phyloP scores from a whole-genome alignment of 1,140 invertebrate species.

The Agrypnia vestita region DNA sequence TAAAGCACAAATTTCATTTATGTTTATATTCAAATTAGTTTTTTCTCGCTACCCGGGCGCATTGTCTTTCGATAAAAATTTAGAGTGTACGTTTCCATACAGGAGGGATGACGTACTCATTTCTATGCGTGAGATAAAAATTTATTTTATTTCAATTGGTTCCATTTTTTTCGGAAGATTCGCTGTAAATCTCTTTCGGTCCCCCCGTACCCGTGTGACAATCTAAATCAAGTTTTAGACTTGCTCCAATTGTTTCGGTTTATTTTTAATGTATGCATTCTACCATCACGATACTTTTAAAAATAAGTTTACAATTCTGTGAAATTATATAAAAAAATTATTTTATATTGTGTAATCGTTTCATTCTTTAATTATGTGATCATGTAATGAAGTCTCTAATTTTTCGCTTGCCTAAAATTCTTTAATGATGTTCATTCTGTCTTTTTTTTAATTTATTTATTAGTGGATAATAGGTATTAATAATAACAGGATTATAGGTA shows the following conservation, averaged over 20 bases:
- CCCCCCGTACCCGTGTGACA: constrained; percentile 44
- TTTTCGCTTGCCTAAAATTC: too few relatives aligned
- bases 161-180: constrained; percentile 50
- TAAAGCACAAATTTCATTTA: constrained; percentile 60
- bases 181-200: constrained; percentile 47
- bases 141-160: constrained; percentile 61
- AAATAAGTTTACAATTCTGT: too few relatives aligned
- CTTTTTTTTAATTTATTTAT: too few relatives aligned
- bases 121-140: constrained; percentile 57
- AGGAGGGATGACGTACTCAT: constrained; percentile 35
- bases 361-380: too few relatives aligned
- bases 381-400: too few relatives aligned
- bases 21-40: constrained; percentile 60
- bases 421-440: too few relatives aligned
- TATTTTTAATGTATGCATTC: background rate
- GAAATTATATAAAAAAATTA: too few relatives aligned
- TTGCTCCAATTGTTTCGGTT: constrained; percentile 36
- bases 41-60: constrained; percentile 51
- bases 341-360: too few relatives aligned
- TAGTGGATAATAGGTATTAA: too few relatives aligned
- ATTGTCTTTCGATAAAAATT: constrained; percentile 56
- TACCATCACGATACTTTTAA: too few relatives aligned
- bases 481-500: too few relatives aligned
- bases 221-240: constrained; percentile 39
- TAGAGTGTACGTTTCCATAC: constrained; percentile 48